Evolutionary conservation across 2,888 invertebrate genomes (phyloP).

Genomic region (Tachina lurida): DNA sequence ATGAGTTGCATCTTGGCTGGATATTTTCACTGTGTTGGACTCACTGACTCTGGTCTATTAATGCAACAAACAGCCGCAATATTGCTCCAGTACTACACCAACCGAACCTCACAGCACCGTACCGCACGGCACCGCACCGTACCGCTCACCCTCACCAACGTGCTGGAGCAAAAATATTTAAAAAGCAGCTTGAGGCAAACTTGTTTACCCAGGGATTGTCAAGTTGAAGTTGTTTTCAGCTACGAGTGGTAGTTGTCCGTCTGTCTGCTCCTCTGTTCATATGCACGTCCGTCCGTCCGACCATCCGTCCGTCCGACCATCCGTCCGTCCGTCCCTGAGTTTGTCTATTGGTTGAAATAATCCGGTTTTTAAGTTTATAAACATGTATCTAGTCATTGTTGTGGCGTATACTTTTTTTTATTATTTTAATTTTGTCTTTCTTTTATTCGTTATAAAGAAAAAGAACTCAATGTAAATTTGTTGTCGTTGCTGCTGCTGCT

Average conservation of each 20-base stretch:
- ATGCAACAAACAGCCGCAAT: slow-evolving; percentile 50
- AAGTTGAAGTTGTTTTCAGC: slow-evolving; percentile 71
- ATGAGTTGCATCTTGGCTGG: slow-evolving; percentile 40
- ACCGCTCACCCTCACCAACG: not conserved
- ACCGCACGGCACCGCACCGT: not conserved
- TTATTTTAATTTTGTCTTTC: slow-evolving; percentile 36
- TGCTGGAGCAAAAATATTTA: slow-evolving; percentile 47
- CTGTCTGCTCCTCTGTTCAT: not conserved
- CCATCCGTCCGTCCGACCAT: not conserved
- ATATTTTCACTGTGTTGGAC: slow-evolving; percentile 34
- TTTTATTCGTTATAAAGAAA: slow-evolving; percentile 65
- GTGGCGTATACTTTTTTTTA: slow-evolving; percentile 14
- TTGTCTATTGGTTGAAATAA: slow-evolving; percentile 57
- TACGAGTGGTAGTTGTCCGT: slow-evolving; percentile 21
- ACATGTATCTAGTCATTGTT: slow-evolving; percentile 61
- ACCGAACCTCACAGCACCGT: not conserved
- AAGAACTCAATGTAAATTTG: slow-evolving; percentile 57
- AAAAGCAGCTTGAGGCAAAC: slow-evolving; percentile 69
- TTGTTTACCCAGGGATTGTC: slow-evolving; percentile 73
- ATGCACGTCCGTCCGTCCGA: not conserved
- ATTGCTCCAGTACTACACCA: slow-evolving; percentile 23
- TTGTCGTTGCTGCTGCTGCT: slow-evolving; percentile 35
- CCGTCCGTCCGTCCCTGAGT: not conserved
- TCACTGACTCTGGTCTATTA: slow-evolving; percentile 57
- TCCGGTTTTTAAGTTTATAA: slow-evolving; percentile 70